Evolutionary conservation across 2,888 invertebrate species (phyloP).

Genomic region (Neuroscelio doddi): DNA sequence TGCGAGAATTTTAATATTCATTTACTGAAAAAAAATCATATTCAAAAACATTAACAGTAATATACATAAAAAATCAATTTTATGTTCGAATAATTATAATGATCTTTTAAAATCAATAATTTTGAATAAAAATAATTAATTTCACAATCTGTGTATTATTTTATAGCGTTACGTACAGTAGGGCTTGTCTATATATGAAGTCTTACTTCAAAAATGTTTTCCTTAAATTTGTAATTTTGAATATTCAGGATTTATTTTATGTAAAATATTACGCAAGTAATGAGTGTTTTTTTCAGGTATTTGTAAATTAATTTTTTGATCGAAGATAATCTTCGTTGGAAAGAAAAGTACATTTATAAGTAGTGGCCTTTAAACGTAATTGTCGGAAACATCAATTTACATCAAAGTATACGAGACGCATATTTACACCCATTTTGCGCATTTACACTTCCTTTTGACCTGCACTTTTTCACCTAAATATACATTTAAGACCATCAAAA

Average conservation of each 20-base stretch:
- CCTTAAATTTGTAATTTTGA: neutral
- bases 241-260: neutral
- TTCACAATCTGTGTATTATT: too few relatives aligned
- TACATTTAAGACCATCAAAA: too few relatives aligned
- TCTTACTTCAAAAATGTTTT: too few relatives aligned
- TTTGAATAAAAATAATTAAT: too few relatives aligned
- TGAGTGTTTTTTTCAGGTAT: neutral
- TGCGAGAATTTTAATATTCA: neutral
- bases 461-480: neutral
- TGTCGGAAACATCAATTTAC: constrained; percentile 68
- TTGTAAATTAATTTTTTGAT: neutral
- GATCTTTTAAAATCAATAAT: neutral
- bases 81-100: neutral
- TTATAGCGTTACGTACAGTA: too few relatives aligned
- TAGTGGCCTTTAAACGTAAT: constrained; percentile 58
- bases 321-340: constrained; percentile 51
- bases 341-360: constrained; percentile 35
- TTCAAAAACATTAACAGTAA: neutral
- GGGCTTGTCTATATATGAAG: too few relatives aligned
- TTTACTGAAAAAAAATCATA: neutral
- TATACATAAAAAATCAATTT: neutral
- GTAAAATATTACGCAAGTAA: neutral
- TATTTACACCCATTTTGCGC: constrained; percentile 45
- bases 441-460: constrained; percentile 10
- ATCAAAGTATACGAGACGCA: constrained; percentile 58